These are phyloP conservation scores for Chionoecetes opilio DNA, from an alignment of 1,140 invertebrate genomes.

Conservation along the genomic window DNA sequence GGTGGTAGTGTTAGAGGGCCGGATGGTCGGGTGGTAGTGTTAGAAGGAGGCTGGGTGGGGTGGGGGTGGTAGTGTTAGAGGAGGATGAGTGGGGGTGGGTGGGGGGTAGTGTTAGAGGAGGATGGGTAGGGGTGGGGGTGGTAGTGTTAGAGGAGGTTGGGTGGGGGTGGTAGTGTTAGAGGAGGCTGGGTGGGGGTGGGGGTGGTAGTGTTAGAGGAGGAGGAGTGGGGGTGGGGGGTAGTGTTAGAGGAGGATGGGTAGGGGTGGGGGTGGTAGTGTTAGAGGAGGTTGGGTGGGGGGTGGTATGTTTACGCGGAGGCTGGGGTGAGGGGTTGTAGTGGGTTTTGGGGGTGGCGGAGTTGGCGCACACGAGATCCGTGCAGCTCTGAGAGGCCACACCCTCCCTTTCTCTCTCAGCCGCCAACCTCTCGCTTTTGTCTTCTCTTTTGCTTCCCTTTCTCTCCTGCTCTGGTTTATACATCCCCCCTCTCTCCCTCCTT, in stretches of 20 bases:
- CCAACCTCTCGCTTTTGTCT: constrained; percentile 18
- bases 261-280: not conserved
- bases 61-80: too few relatives aligned
- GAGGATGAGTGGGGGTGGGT: too few relatives aligned
- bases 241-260: too few relatives aligned
- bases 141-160: too few relatives aligned
- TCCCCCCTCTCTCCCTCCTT: not conserved
- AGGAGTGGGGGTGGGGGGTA: too few relatives aligned
- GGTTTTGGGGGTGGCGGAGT: not conserved
- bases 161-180: too few relatives aligned
- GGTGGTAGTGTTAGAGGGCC: too few relatives aligned
- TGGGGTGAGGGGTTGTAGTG: not conserved
- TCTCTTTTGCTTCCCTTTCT: constrained; percentile 28
- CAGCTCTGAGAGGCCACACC: not conserved
- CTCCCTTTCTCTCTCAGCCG: not conserved
- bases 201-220: too few relatives aligned
- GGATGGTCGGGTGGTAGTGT: not conserved
- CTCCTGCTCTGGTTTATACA: not conserved
- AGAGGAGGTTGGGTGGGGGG: not conserved
- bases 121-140: too few relatives aligned
- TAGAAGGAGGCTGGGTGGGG: too few relatives aligned
- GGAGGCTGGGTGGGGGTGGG: too few relatives aligned
- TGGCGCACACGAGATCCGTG: not conserved
- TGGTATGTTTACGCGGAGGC: not conserved
- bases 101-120: too few relatives aligned